Evolutionary conservation across 2,113 vertebrate species (phyloP), one percentile per base, ranked within the genome.

Genomic region (Platichthys flesus): DNA sequence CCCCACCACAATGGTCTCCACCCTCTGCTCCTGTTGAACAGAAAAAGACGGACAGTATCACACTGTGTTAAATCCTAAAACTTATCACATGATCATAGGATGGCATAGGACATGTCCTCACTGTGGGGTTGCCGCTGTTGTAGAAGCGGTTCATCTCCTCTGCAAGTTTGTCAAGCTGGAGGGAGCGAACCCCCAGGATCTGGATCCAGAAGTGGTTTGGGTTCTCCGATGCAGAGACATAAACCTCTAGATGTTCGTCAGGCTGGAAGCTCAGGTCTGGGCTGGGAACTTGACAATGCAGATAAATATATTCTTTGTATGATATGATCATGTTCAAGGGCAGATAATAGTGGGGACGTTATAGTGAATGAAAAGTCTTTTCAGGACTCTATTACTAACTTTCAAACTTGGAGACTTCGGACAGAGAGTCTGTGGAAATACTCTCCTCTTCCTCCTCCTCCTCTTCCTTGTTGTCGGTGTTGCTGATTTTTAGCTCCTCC

Each of bases 151-250:
- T 94, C 97, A 98, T 98, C 81, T 97, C 96, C 0, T n/a, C 62
- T 0, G 92, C 93, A 52, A 98, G 95, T 83, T 97, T 96, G 83
- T 97, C 96, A 67, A 98, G 87, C 70, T 96, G 95, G 10, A 96
- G 92, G 10, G 94, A 96, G 40, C 96, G 96, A 1, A 94, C 93
- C 0, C 96, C 96, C 2, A 97, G 64, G 73, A 98, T 95, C 82
- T 98, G 97, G 71, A 98, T 94, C 97, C 97, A 98, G 92, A 97
- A 97, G 85, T 97, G 97, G 49, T 93, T 88, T 0, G 97, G 97
- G 82, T 94, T 95, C 67, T 97, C 97, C 0, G 86, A 78, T 0
- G 97, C 97, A 0, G 97, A 98, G 31, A 98, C 94, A 0, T 95
- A 98, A n/a, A 98, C 96, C 24, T 98, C 97, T 0, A 97, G 89